Evolutionary conservation across 1,140 invertebrate genomes (phyloP).

Genomic region (Colletes gigas): DNA sequence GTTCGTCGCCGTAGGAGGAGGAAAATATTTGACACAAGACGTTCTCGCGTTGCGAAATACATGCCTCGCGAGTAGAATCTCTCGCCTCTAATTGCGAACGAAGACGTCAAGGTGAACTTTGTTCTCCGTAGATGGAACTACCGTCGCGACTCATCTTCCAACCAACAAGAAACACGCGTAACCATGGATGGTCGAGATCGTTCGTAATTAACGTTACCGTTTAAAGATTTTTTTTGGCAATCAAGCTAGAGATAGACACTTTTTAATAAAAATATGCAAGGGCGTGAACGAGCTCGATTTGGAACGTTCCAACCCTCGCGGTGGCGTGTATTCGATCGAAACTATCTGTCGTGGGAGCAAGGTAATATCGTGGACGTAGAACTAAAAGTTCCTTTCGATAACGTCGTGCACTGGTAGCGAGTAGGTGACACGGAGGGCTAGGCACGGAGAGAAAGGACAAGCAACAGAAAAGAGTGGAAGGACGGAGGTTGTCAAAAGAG

Average conservation of each 20-base stretch:
- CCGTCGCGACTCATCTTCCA: too few relatives aligned
- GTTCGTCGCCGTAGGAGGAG: neutral
- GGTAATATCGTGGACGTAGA: neutral
- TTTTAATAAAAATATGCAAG: too few relatives aligned
- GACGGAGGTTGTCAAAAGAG: conserved; percentile 31
- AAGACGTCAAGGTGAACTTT: too few relatives aligned
- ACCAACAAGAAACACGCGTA: neutral
- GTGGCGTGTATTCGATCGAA: too few relatives aligned
- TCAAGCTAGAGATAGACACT: too few relatives aligned
- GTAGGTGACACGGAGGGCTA: conserved; percentile 29
- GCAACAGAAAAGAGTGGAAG: conserved; percentile 28
- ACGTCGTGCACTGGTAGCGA: conserved; percentile 5
- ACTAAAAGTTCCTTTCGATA: conserved; percentile 19
- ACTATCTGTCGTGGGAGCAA: too few relatives aligned
- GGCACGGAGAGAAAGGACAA: conserved; percentile 22
- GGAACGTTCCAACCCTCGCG: too few relatives aligned
- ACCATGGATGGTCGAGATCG: neutral
- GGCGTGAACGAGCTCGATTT: neutral
- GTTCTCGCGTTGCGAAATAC: too few relatives aligned
- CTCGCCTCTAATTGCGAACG: too few relatives aligned
- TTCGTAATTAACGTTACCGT: neutral
- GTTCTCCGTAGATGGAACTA: too few relatives aligned
- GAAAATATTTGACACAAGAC: too few relatives aligned
- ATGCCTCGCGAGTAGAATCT: neutral
- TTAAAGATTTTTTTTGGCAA: neutral